Evolutionary conservation across 2,888 invertebrate species (phyloP), one percentile per base, ranked within the genome.

Genomic region (Spodoptera picta): DNA sequence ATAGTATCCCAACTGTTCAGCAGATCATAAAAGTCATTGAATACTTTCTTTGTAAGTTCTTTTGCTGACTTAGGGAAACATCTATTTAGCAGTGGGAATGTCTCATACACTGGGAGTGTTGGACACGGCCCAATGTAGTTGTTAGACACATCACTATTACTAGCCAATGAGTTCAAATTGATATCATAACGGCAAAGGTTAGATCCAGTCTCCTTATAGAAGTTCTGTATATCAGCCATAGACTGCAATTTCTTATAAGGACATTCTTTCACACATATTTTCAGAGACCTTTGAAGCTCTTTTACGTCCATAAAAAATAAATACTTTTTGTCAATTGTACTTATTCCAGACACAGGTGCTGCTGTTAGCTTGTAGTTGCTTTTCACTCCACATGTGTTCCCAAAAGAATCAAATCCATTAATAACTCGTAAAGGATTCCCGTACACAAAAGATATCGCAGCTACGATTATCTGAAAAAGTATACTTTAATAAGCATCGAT

Each of bases 351-450:
- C 52, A 97, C 88, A 4, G 97, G 96, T 83, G 97, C 95, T 74
- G 96, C 96, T 9, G 96, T 96, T 68, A 97, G 96, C 75, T 96
- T 96, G 77, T 96, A 96, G 89, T 98, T 99, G 74, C 93, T 94
- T 81, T 96, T 96, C 27, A 97, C 96, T 14, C 99, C 99, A 90
- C 99, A 99, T 42, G 98, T 98, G 87, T 99, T 99, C 9, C 98
- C 98, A 94, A 98, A 99, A 60, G 98, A 98, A 89, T 99, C 98
- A 90, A 97, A 98, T 19, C 98, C 98, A 95, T 98, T 98, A 69
- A 98, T 96, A 47, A 98, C 95, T 72, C 98, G 95, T 81, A 97
- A 90, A 0, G 98, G 98, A 91, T 98, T 97, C 19, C 98, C 98
- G 87, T 97, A 98, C 1, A 98, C 97, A 86, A 98, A 96, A 10